A percentile compares a stretch with the other conserved stretches of the same genome.
Evolutionary conservation across 2,797 vertebrate genomes (phyloP).

Genomic region (Gouania willdenowi): DNA sequence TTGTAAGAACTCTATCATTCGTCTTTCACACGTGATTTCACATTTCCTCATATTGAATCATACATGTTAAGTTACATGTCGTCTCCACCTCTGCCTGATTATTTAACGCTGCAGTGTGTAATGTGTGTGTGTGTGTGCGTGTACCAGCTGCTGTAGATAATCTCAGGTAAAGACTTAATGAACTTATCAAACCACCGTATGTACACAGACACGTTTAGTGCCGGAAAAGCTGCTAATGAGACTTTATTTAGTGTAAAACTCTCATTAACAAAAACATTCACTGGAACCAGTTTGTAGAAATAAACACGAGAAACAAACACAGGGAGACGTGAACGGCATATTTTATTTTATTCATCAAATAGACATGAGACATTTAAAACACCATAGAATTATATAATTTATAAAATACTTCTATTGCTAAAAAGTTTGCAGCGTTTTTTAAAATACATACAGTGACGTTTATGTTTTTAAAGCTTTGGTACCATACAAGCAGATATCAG

Average conservation of each 20-base stretch:
- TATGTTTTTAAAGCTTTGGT: slow-evolving; percentile 21
- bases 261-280: slow-evolving; percentile 10
- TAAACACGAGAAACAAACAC: slow-evolving; percentile 21
- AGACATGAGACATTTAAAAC: slow-evolving; percentile 40
- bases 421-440: slow-evolving; percentile 29
- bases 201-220: slow-evolving; percentile 8
- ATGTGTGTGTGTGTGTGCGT: no score
- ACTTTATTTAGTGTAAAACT: slow-evolving; percentile 28
- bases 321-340: slow-evolving; percentile 5
- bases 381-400: slow-evolving; percentile 31
- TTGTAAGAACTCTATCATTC: slow-evolving; percentile 1
- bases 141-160: slow-evolving; percentile 2
- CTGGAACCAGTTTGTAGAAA: slow-evolving; percentile 28
- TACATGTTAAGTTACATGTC: slow-evolving; percentile 53
- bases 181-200: slow-evolving; percentile 28
- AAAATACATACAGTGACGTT: slow-evolving; percentile 38
- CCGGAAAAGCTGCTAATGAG: slow-evolving; percentile 33
- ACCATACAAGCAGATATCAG: slow-evolving; percentile 38
- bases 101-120: no score
- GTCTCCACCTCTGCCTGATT: slow-evolving; percentile 55
- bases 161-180: slow-evolving; percentile 34
- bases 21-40: slow-evolving; percentile 13
- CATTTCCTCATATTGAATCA: slow-evolving; percentile 68
- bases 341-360: slow-evolving; percentile 48
- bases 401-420: slow-evolving; percentile 11